Conservation (phyloP, 1,140 invertebrate species). For the Anastrepha ludens region DNA sequence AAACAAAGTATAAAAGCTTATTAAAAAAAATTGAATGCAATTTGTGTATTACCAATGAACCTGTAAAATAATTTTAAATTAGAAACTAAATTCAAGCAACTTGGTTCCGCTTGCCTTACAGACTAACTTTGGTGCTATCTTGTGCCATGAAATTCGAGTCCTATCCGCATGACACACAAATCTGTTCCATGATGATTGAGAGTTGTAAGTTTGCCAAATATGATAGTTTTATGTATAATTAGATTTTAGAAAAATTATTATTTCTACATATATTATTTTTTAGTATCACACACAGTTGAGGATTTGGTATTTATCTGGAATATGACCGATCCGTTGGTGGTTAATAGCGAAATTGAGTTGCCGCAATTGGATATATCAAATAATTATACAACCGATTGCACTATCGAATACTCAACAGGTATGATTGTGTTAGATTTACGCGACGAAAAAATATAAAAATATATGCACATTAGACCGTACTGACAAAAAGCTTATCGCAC, state of each 20-base stretch:
- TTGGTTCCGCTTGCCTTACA: conserved; percentile 72
- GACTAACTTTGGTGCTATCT: conserved; percentile 88
- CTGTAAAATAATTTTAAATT: too few species aligned
- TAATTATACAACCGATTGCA: conserved; percentile 91
- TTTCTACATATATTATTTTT: conserved; percentile 12
- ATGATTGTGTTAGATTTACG: conserved; percentile 57
- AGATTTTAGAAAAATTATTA: not conserved
- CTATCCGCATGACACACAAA: conserved; percentile 92
- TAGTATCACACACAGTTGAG: conserved; percentile 89
- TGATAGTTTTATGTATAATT: conserved; percentile 12
- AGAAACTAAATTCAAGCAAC: too few species aligned
- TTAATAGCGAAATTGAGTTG: conserved; percentile 89
- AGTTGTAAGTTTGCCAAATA: conserved; percentile 81
- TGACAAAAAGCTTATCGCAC: too few species aligned
- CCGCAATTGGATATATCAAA: conserved; percentile 91
- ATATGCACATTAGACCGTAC: not conserved
- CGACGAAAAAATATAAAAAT: not conserved
- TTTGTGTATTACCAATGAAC: too few species aligned
- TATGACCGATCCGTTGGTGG: conserved; percentile 88
- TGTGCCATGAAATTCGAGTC: conserved; percentile 96
- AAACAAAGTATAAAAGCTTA: too few species aligned
- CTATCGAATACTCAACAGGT: conserved; percentile 91
- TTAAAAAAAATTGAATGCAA: too few species aligned
- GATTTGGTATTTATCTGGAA: conserved; percentile 92
- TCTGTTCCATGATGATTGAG: conserved; percentile 94